Percentiles rank a stretch among this genome's conserved stretches.
Evolutionary conservation across 1,140 invertebrate genomes (phyloP).

Genomic region (Cotesia glomerata): DNA sequence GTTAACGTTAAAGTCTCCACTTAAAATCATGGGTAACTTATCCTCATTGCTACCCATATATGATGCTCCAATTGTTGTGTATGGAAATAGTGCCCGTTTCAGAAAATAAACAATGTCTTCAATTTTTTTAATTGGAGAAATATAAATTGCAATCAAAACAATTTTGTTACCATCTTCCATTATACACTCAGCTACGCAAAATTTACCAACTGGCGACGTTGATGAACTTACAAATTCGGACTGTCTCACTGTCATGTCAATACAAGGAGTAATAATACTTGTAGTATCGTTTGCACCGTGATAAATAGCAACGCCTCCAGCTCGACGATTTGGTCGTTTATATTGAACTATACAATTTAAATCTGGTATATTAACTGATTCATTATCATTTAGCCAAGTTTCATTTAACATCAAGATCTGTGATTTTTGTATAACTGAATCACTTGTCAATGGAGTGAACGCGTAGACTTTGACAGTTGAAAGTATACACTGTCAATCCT

Average conservation of each 20-base stretch:
- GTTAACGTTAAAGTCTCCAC: slow-evolving; percentile 19
- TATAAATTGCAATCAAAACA: slow-evolving; percentile 20
- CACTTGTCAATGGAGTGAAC: too few relatives aligned
- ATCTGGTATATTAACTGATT: too few relatives aligned
- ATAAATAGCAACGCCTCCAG: slow-evolving; percentile 33
- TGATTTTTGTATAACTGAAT: too few relatives aligned
- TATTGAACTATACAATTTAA: slow-evolving; percentile 28
- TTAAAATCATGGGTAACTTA: slow-evolving; percentile 18
- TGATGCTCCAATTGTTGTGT: slow-evolving; percentile 8
- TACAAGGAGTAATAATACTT: slow-evolving; percentile 13
- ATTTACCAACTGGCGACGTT: background rate
- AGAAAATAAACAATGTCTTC: background rate
- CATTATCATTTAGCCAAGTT: too few relatives aligned
- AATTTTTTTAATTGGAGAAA: slow-evolving; percentile 15
- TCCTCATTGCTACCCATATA: background rate
- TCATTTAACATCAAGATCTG: too few relatives aligned
- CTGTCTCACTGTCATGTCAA: slow-evolving; percentile 21
- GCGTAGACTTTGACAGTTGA: too few relatives aligned
- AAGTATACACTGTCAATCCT: too few relatives aligned
- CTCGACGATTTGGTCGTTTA: slow-evolving; percentile 26
- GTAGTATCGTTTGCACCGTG: slow-evolving; percentile 15
- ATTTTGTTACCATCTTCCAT: slow-evolving; percentile 4
- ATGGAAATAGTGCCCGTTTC: background rate
- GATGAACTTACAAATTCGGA: background rate
- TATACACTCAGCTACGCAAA: slow-evolving; percentile 11